Percentiles rank a stretch among this genome's conserved stretches.
Evolutionary conservation across 2,113 vertebrate genomes (phyloP).

Genomic region (Microcebus griseorufus): DNA sequence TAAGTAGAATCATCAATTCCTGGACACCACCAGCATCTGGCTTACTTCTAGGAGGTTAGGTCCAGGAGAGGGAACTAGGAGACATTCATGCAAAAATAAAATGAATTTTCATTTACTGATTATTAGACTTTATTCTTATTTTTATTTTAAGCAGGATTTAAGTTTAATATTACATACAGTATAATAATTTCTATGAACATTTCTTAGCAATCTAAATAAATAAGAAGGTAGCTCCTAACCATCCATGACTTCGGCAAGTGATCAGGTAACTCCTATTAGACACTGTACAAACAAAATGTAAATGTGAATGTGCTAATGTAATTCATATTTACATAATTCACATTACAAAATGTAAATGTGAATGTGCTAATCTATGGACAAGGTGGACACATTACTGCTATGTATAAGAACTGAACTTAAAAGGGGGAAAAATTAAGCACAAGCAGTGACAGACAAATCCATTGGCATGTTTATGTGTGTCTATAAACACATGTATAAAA

Average conservation of each 20-base stretch:
- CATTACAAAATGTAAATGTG: neutral
- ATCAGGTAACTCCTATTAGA: neutral
- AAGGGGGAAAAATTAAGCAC: neutral
- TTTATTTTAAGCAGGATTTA: conserved; percentile 13
- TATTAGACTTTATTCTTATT: neutral
- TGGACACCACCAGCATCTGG: neutral
- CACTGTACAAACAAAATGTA: neutral
- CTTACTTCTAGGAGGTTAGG: neutral
- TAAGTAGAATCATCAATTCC: neutral
- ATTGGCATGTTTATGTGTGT: neutral
- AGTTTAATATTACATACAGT: neutral
- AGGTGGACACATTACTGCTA: neutral
- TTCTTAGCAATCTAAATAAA: neutral
- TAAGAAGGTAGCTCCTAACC: neutral
- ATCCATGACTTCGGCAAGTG: neutral
- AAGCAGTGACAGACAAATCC: neutral
- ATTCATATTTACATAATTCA: too few relatives aligned
- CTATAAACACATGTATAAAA: neutral
- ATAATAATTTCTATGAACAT: neutral
- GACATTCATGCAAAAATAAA: neutral
- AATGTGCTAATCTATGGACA: neutral
- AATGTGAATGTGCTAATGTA: neutral
- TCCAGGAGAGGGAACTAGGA: neutral
- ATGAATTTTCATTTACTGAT: neutral
- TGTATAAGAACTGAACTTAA: neutral